Percentiles rank a stretch among this genome's conserved stretches.
Conservation (phyloP, 2,113 vertebrate genomes). For the Caranx ignobilis region DNA sequence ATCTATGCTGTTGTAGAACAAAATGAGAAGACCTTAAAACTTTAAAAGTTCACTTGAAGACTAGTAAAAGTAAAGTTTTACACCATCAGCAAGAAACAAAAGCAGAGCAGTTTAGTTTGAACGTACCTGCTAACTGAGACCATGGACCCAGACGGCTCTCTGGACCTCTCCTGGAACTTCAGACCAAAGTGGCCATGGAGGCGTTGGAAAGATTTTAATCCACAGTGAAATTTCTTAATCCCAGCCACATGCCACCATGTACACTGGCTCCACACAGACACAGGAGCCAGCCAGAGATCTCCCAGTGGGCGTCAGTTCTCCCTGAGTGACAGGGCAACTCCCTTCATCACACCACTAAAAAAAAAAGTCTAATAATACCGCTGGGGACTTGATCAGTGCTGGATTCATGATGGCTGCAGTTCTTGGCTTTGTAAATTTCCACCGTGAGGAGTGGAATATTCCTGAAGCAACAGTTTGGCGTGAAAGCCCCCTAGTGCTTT, state of each 20-base stretch:
- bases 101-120: conserved; percentile 5
- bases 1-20: background rate
- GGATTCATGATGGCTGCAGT: background rate
- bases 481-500: conserved; percentile 12
- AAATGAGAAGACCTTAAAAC: background rate
- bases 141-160: conserved; percentile 55
- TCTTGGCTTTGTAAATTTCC: conserved; percentile 12
- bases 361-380: background rate
- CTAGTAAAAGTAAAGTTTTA: conserved; percentile 11
- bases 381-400: conserved; percentile 1
- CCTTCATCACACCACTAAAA: conserved; percentile 20
- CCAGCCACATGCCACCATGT: conserved; percentile 83
- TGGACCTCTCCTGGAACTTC: conserved; percentile 56
- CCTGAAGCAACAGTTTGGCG: conserved; percentile 8
- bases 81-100: background rate
- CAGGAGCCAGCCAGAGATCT: conserved; percentile 38
- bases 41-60: background rate
- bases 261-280: conserved; percentile 57
- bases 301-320: conserved; percentile 39
- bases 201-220: conserved; percentile 82
- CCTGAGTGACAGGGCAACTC: conserved; percentile 13
- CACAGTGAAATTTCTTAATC: conserved; percentile 86
- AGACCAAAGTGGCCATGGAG: conserved; percentile 63
- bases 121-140: conserved; percentile 75
- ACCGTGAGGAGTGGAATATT: conserved; percentile 2